Evolutionary conservation across 2,797 vertebrate genomes (phyloP), one percentile per base, ranked within the genome.

Genomic region (Phylloscopus collybita): DNA sequence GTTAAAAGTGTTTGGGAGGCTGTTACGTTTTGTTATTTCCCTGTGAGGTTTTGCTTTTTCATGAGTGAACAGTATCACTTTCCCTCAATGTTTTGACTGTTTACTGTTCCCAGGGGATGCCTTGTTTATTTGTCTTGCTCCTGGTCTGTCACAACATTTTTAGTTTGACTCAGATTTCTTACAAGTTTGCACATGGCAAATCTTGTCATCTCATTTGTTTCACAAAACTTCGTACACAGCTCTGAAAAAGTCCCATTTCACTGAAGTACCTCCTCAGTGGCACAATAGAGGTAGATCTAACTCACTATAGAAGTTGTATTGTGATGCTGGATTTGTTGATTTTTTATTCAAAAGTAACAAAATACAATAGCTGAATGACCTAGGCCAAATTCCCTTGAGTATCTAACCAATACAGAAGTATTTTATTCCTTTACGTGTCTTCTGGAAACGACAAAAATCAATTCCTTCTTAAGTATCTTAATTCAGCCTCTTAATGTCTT

Each of bases 161-260:
- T 36, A 57, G 51, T 72, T 73, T 34, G 76, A 73, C 2, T 36
- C 13, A 6, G 74, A 54, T 88, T 53, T 61, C 80, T 70, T 81
- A 26, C 18, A 59, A 36, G 62, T 92, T 91, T 91, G 75, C 84
- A 42, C 51, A 4, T 30, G 56, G 57, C 1, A 25, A 81, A 45
- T 53, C 44, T 62, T 81, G 44, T 86, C 51, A 91, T 92, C 73
- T 90, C 85, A 81, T 96, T 90, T 94, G 62, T 40, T 62, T 94
- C 56, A 36, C 50, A 53, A 78, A 71, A 76, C 34, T 74, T 86
- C 1, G 2, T 45, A 18, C 26, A 57, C 19, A 70, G 42, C 84
- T 83, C 69, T 38, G 47, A 94, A 73, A 73, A 83, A 44, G 73
- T 90, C 66, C 50, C 29, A 7, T 88, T 88, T 86, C 56, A 56